Conservation (phyloP, 2,888 invertebrate genomes). For the Ectemnius cavifrons region DNA sequence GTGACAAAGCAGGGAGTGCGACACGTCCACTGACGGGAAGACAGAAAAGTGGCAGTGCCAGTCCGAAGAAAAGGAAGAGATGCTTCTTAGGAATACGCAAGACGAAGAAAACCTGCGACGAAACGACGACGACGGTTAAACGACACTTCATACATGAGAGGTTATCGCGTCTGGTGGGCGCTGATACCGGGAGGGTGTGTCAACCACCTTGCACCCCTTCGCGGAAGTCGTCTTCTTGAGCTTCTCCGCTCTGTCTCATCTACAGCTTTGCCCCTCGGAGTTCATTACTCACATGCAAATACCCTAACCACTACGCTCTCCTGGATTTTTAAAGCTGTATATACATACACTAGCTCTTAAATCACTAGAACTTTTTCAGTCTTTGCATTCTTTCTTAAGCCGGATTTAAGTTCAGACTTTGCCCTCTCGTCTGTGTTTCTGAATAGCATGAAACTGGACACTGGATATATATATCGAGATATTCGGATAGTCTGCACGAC, state of each 20-base stretch:
- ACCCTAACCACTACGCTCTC: slow-evolving; percentile 9
- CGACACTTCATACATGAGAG: slow-evolving; percentile 66
- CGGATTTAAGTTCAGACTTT: too few species aligned
- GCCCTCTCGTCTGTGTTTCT: too few species aligned
- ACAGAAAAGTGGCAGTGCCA: slow-evolving; percentile 12
- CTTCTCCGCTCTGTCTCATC: slow-evolving; percentile 48
- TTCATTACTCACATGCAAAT: slow-evolving; percentile 66
- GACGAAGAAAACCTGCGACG: background rate
- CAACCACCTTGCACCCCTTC: slow-evolving; percentile 26
- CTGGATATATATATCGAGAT: too few species aligned
- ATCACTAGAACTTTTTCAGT: too few species aligned
- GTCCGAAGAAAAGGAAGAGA: slow-evolving; percentile 31
- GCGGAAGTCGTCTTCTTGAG: slow-evolving; percentile 21
- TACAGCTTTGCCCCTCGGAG: slow-evolving; percentile 49
- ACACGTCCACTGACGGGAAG: slow-evolving; percentile 1
- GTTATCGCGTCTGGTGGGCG: slow-evolving; percentile 68
- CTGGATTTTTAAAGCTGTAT: too few species aligned
- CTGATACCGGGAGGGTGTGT: slow-evolving; percentile 59
- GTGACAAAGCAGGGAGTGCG: slow-evolving; percentile 33
- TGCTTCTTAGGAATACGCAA: background rate
- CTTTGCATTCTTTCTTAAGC: too few species aligned
- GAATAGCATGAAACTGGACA: too few species aligned
- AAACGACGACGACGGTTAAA: slow-evolving; percentile 55
- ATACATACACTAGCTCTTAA: too few species aligned
- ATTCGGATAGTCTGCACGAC: too few species aligned